Evolutionary conservation across 92 coral and sea anemone genomes (phyloP), one percentile per base, ranked within the genome.

Genomic region (Porites cylindrica): DNA sequence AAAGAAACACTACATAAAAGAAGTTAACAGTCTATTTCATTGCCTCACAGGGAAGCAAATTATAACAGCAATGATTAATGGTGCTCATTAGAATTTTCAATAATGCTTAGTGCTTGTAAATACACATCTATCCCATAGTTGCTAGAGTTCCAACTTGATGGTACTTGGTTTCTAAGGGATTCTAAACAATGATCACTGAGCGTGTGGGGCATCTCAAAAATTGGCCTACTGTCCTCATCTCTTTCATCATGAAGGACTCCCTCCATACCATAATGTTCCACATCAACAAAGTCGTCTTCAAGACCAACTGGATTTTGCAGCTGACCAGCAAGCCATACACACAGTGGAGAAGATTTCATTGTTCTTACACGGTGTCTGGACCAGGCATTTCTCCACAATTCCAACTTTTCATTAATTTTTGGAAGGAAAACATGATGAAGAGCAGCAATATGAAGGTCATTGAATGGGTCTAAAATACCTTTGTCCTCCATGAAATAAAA

Each of bases 401-500:
- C 67, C 8, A 93, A 51, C 86, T 90, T 90, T 16, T 87, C 75
- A 69, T 93, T 70, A 54, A 92, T 84, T 56, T 65, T 78, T 56
- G 88, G 88, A 18, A 89, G 66, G 72, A 24, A 90, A 19, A 92
- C 91, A 86, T 85, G 87, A 75, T 89, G 93, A 13, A 92, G 82
- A 18, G 93, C 93, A 43, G 66, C 79, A 16, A 92, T 70, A 75
- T 85, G 87, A n/a, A 70, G 52, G 19, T 66, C 75, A 76, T 86
- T 81, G 10, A 85, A 73, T 14, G 91, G 91, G 75, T 92, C 93
- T 58, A 92, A 78, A 65, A 90, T 80, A 18, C 90, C 88, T 52
- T 76, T 53, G 86, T 92, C 95, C 70, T 92, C 95, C 89, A 89
- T 84, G 66, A 90, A 90, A 86, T 92, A 91, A 79, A 91, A 93